Conservation (phyloP, 1,140 invertebrate species). For the Spodoptera litura region DNA sequence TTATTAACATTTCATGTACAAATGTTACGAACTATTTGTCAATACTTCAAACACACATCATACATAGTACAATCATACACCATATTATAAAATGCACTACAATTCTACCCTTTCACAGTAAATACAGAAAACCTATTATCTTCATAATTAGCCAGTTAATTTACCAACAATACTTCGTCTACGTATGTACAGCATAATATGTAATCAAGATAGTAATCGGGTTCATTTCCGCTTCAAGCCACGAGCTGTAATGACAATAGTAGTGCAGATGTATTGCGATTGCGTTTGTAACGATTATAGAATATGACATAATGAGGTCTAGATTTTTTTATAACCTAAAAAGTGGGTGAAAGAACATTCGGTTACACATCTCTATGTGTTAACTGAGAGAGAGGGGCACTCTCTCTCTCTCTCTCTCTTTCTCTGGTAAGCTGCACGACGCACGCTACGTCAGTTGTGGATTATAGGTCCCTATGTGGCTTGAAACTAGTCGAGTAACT, state of each 20-base stretch:
- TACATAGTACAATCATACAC: neutral
- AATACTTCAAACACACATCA: too few species aligned
- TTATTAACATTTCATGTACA: too few species aligned
- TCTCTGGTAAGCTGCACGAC: too few species aligned
- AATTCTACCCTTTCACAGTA: neutral
- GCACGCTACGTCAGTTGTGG: too few species aligned
- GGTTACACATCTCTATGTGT: too few species aligned
- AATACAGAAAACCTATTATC: constrained; percentile 15
- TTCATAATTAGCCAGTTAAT: constrained; percentile 61
- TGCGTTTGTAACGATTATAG: neutral
- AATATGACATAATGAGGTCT: neutral
- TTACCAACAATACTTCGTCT: constrained; percentile 46
- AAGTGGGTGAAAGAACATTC: too few species aligned
- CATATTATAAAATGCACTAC: neutral
- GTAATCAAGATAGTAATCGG: constrained; percentile 24
- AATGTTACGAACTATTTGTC: too few species aligned
- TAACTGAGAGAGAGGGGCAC: too few species aligned
- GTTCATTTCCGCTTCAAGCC: constrained; percentile 15
- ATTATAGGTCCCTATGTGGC: too few species aligned
- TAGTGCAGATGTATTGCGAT: neutral
- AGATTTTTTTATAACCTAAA: neutral
- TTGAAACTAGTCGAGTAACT: too few species aligned
- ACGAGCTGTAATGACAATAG: constrained; percentile 5
- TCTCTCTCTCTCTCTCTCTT: too few species aligned
- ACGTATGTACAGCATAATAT: constrained; percentile 54